phyloP scores from a whole-genome alignment of 2,113 vertebrate species.

The Petrocephalus zakoni region DNA sequence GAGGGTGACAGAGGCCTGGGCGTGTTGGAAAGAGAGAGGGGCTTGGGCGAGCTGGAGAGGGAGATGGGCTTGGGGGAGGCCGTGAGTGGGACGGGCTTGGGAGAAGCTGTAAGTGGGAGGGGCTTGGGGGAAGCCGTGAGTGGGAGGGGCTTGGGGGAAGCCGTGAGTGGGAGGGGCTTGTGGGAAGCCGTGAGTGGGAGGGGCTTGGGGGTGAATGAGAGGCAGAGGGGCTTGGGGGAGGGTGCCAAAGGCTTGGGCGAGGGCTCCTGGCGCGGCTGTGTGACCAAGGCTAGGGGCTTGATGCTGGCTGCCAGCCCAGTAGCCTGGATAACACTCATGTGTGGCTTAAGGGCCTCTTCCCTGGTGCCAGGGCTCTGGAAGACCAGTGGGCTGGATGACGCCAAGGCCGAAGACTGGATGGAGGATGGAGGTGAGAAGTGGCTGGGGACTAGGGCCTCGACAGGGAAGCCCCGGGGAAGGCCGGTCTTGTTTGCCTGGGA shows the following conservation, averaged over 20 bases:
- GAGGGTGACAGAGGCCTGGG: slow-evolving; percentile 66
- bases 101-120: slow-evolving; percentile 59
- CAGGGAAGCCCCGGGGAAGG: slow-evolving; percentile 71
- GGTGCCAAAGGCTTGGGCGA: slow-evolving; percentile 65
- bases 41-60: slow-evolving; percentile 65
- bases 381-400: slow-evolving; percentile 72
- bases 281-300: slow-evolving; percentile 72
- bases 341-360: slow-evolving; percentile 81
- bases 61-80: slow-evolving; percentile 67
- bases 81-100: slow-evolving; percentile 67
- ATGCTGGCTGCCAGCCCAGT: slow-evolving; percentile 72
- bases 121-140: slow-evolving; percentile 66
- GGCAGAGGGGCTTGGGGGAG: slow-evolving; percentile 64
- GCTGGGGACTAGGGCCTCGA: slow-evolving; percentile 66
- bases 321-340: slow-evolving; percentile 88
- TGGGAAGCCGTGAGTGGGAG: slow-evolving; percentile 63
- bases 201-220: slow-evolving; percentile 67
- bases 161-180: slow-evolving; percentile 63
- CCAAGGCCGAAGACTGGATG: slow-evolving; percentile 70
- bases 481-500: slow-evolving; percentile 67
- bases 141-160: slow-evolving; percentile 66
- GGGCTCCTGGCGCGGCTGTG: slow-evolving; percentile 70
- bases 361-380: slow-evolving; percentile 75
- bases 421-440: slow-evolving; percentile 69
- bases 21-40: slow-evolving; percentile 63